Evolutionary conservation across 2,113 vertebrate genomes (phyloP).

Genomic region (Syrrhaptes paradoxus): DNA sequence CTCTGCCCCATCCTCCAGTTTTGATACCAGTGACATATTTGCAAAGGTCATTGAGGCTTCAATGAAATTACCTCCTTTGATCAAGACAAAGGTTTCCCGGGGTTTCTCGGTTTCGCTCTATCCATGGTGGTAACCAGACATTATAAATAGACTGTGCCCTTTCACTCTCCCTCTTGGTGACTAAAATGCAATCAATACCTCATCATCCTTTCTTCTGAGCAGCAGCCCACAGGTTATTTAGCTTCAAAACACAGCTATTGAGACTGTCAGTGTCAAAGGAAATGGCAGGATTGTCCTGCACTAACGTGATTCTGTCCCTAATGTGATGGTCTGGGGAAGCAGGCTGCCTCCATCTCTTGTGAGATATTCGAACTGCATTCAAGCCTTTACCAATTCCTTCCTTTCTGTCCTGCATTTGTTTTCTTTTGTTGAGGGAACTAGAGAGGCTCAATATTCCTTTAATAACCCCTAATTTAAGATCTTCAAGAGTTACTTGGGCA

Average conservation of each 20-base stretch:
- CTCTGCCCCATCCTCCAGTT: background rate
- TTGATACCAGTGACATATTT: background rate
- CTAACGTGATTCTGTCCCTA: background rate
- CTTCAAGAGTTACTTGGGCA: background rate
- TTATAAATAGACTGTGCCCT: background rate
- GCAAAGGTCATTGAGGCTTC: background rate
- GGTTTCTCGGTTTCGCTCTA: background rate
- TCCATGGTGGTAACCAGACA: background rate
- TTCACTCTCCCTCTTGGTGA: background rate
- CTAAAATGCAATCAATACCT: slow-evolving; percentile 47
- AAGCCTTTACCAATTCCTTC: background rate
- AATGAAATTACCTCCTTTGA: background rate
- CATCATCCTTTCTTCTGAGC: background rate
- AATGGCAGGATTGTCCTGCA: background rate
- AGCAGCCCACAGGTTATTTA: background rate
- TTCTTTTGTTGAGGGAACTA: background rate
- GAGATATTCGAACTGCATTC: background rate
- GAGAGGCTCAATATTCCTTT: background rate
- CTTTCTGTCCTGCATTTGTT: background rate
- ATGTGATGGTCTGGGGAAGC: background rate
- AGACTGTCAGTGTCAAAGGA: background rate
- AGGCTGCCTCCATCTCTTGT: background rate
- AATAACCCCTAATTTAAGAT: background rate
- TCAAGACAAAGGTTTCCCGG: background rate
- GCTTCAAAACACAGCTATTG: background rate